These are phyloP conservation scores for Glareola pratincola DNA, from an alignment of 2,113 vertebrate genomes.

Conservation along the genomic window DNA sequence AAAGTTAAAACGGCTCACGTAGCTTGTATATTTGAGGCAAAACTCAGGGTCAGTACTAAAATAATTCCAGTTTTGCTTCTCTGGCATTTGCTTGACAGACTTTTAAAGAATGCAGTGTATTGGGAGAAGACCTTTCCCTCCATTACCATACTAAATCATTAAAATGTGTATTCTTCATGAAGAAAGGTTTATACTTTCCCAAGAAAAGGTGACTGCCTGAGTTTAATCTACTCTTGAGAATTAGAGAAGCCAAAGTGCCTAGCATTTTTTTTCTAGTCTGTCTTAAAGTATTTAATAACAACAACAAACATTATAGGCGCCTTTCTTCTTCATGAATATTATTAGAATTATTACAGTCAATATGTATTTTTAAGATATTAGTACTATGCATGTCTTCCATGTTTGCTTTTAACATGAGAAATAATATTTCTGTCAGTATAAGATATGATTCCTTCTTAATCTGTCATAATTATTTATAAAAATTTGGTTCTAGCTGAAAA, in stretches of 20 bases:
- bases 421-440: background rate
- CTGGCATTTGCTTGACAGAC: background rate
- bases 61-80: background rate
- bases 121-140: background rate
- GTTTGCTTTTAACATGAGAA: background rate
- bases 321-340: background rate
- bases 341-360: background rate
- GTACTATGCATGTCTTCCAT: background rate
- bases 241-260: background rate
- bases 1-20: background rate
- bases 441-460: background rate
- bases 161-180: background rate
- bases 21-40: background rate
- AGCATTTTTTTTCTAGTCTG: background rate
- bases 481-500: background rate
- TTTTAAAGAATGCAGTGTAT: background rate
- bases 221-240: background rate
- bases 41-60: background rate
- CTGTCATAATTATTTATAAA: background rate
- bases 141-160: fast-evolving
- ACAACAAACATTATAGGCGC: background rate
- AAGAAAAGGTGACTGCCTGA: background rate
- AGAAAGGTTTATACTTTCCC: background rate
- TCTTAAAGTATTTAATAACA: background rate
- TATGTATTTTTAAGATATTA: background rate